Percentiles rank a stretch among this genome's conserved stretches.
Evolutionary conservation across 2,797 vertebrate genomes (phyloP).

Genomic region (Xenopus petersii): DNA sequence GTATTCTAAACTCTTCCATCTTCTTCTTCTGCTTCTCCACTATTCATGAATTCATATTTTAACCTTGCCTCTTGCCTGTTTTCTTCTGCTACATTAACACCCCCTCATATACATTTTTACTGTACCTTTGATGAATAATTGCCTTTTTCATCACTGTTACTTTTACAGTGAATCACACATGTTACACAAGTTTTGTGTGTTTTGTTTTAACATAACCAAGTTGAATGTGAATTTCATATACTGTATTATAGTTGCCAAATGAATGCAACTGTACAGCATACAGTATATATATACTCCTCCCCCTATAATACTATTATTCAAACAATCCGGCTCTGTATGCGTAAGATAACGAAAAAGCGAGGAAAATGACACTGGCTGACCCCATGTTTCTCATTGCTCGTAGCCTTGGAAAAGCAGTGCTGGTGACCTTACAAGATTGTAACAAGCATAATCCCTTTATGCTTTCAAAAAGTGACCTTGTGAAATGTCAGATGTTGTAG

Average conservation of each 20-base stretch:
- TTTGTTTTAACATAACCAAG: no score
- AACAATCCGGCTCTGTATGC: neutral
- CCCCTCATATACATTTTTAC: no score
- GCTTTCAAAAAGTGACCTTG: constrained; percentile 58
- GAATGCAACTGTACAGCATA: neutral
- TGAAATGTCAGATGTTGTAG: constrained; percentile 66
- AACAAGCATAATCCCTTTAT: constrained; percentile 48
- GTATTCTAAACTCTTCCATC: no score
- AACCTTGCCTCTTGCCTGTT: no score
- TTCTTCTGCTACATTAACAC: no score
- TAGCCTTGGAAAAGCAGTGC: constrained; percentile 41
- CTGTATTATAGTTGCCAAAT: neutral
- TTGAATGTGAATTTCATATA: no score
- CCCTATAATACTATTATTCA: neutral
- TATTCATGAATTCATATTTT: no score
- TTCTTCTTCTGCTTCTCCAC: no score
- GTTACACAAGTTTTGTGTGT: no score
- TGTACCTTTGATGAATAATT: no score
- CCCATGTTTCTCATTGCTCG: constrained; percentile 51
- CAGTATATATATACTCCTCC: neutral
- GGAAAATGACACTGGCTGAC: constrained; percentile 45
- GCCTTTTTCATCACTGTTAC: no score
- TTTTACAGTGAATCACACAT: no score
- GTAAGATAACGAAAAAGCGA: constrained; percentile 26
- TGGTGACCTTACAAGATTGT: constrained; percentile 50